A percentile compares a stretch with the other conserved stretches of the same genome.
phyloP scores from a whole-genome alignment of 2,797 vertebrate genomes.

The Emydoidea blandingii region DNA sequence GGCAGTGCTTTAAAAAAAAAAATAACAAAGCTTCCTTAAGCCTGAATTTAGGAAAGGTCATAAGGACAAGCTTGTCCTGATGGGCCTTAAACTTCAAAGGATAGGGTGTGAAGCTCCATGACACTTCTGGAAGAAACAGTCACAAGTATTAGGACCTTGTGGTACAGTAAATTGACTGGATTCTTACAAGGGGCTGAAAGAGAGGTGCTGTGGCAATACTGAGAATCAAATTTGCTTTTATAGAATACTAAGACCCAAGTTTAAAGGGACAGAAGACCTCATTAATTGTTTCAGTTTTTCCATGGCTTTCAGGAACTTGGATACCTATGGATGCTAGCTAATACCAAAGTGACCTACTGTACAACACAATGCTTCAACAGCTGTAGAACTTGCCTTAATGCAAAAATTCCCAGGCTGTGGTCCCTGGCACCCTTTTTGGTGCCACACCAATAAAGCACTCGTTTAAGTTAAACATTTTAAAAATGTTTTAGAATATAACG shows the following conservation, averaged over 20 bases:
- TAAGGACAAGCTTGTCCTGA: neutral
- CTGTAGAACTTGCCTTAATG: neutral
- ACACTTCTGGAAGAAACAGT: neutral
- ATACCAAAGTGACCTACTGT: neutral
- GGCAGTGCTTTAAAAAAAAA: neutral
- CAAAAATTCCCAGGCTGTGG: neutral
- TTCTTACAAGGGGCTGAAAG: neutral
- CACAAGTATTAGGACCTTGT: accelerated
- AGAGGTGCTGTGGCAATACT: neutral
- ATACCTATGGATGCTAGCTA: neutral
- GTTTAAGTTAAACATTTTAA: neutral
- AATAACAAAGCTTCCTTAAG: neutral
- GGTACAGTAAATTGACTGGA: neutral
- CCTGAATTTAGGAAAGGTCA: neutral
- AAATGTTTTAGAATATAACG: neutral
- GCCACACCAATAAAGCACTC: accelerated
- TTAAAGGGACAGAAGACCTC: neutral
- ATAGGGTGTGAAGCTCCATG: neutral
- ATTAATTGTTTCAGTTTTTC: neutral
- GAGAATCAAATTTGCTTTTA: neutral
- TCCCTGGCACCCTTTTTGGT: too few species aligned
- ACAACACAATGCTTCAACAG: neutral
- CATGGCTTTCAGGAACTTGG: neutral
- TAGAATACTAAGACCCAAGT: neutral
- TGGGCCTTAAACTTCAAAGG: neutral